Base-by-base conservation (phyloP, 2,797 vertebrate species). In the Gambusia yucatana region DNA sequence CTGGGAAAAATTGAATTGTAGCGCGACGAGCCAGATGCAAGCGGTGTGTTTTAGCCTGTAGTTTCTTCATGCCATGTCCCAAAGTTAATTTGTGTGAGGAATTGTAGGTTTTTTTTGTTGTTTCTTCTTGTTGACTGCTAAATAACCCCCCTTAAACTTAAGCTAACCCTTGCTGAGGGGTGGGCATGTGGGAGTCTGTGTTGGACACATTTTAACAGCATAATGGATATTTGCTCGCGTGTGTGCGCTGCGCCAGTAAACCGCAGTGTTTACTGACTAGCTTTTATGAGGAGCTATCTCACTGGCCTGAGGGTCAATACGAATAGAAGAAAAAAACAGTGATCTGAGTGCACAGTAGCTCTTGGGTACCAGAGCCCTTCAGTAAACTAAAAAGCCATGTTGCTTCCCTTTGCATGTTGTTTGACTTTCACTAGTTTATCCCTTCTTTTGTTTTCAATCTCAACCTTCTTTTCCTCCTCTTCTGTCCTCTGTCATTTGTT, bases 301-400 rank as follows among this genome's bases (percentile, higher is more conserved):
- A 72, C 79, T 76, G 80, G 83, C 87, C 91, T 30, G 14, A 71
- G 85, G 92, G 88, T 92, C 90, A 86, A 83, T 85, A 78, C 83
- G 82, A 89, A 85, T 78, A 88, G 91, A 92, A 93, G 89, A 79
- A 92, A 46, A 85, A 72, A 72, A 78, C 55, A 78, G 85, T 84
- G 82, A 88, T 88, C 76, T 82, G 3, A 44, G 80, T 71, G 88
- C 81, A 74, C 86, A 74, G 88, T 79, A 85, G 82, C 82, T 84
- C 82, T 78, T 77, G 78, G 82, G 69, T 76, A 25, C 77, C 47
- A 50, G 55, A 83, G 86, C 77, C 81, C 69, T 77, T 82, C 78
- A 73, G 82, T 80, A 83, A 86, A 89, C 76, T 76, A 44, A 69
- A 69, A 70, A 52, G 39, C 79, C 81, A 55, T 71, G 76, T 82